Conservation (phyloP, 2,113 vertebrate species). For the Gulo gulo region DNA sequence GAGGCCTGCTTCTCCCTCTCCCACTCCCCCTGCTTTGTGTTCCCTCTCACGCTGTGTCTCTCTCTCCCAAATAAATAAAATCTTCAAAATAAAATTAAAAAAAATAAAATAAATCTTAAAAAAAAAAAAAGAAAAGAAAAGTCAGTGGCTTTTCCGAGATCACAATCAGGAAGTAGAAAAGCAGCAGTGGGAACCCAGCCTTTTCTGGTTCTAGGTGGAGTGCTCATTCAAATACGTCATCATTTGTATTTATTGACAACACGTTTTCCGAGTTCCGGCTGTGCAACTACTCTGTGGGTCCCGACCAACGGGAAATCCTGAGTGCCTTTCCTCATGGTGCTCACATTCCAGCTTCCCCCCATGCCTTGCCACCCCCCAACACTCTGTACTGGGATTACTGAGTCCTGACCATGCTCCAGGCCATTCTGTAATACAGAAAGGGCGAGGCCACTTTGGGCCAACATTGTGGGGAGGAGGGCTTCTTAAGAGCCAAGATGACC, state of each 20-base stretch:
- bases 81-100: too few relatives aligned
- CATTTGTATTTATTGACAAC: background rate
- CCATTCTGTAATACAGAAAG: background rate
- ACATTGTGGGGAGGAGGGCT: background rate
- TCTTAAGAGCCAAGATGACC: background rate
- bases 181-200: background rate
- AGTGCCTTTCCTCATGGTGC: background rate
- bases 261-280: background rate
- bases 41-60: too few relatives aligned
- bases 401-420: too few relatives aligned
- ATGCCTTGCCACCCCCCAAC: accelerated
- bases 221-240: background rate
- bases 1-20: too few relatives aligned
- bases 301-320: too few relatives aligned
- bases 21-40: too few relatives aligned
- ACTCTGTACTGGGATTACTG: too few relatives aligned
- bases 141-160: background rate
- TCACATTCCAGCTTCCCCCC: background rate
- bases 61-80: too few relatives aligned
- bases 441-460: background rate
- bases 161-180: background rate
- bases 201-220: background rate
- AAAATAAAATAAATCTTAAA: too few relatives aligned
- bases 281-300: background rate
- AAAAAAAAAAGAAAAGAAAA: background rate